These are phyloP conservation scores for Pachyuromys duprasi DNA, from an alignment of 2,797 vertebrate species.

Conservation along the genomic window DNA sequence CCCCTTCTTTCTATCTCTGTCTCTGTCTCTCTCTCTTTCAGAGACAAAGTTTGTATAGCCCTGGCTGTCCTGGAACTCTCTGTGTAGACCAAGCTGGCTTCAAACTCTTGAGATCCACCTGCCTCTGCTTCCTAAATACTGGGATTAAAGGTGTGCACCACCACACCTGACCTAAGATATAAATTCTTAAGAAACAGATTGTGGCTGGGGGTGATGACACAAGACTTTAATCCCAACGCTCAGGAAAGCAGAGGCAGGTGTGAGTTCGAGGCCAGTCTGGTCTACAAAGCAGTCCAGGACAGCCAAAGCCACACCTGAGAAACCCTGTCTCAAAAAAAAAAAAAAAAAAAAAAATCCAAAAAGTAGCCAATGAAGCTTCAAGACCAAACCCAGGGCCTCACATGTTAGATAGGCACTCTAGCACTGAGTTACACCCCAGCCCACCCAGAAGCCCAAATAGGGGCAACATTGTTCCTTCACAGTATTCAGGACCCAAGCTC, in stretches of 20 bases:
- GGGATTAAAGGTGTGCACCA: not conserved
- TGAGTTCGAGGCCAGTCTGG: too few relatives aligned
- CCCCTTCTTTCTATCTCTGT: too few relatives aligned
- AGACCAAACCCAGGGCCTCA: not conserved
- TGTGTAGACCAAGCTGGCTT: not conserved
- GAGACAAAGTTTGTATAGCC: not conserved
- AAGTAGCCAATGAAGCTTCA: not conserved
- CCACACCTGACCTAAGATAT: not conserved
- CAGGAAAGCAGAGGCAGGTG: too few relatives aligned
- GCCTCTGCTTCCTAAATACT: not conserved
- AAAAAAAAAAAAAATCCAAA: not conserved
- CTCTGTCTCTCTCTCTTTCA: not conserved
- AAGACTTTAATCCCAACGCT: too few relatives aligned
- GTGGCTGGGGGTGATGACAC: not conserved
- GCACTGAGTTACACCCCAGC: not conserved
- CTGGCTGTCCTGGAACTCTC: not conserved
- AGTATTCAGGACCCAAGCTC: not conserved
- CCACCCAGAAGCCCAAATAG: not conserved
- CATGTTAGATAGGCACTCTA: not conserved
- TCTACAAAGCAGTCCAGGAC: too few relatives aligned
- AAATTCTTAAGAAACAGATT: not conserved
- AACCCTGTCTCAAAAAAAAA: too few relatives aligned
- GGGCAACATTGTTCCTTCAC: not conserved
- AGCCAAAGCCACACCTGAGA: too few relatives aligned
- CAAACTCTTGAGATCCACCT: not conserved